Evolutionary conservation across 1,140 invertebrate species (phyloP), one percentile per base, ranked within the genome.

Genomic region (Drosophila bipectinata): DNA sequence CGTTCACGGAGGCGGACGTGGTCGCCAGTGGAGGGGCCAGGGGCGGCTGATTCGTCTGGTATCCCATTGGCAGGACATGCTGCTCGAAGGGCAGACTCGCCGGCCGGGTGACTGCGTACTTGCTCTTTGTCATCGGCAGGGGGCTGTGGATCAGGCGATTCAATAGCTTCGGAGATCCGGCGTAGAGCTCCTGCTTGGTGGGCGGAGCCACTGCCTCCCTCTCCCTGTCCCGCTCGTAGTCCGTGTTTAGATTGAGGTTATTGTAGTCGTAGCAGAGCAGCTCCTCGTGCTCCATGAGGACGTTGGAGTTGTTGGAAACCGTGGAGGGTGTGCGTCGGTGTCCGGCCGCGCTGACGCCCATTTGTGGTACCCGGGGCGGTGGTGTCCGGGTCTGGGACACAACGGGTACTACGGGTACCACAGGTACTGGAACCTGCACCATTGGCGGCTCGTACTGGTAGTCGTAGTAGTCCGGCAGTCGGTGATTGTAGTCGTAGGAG

Each of bases 41-140:
- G 6, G 39, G 12, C 18, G 61, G 64, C 12, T 52, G 59, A 9
- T 10, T 10, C 21, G 44, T 28, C 21, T 83, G 80, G 9, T 72
- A 81, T 62, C 32, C 56, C 12, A 73, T 26, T 3, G 59, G 60
- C 3, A 84, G 45, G 8, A 57, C 41, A 30, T 87, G 82, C 47
- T 85, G 82, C 49, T 87, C 82, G 7, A 94, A 83, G 3, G 93
- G 96, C 8, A 97, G 88, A 68, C 96, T 97, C 1, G 93, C 95
- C 0, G 96, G 96, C 37, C 96, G 92, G 54, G 93, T 87, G 0
- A 92, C 92, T 1, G 62, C 63, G 4, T 85, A 91, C 18, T 91
- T 83, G 10, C 64, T 72, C 47, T 71, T 79, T 9, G 77, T 71
- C 62, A 85, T 39, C 39, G 80, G 77, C 69, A 85, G 14, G 1